These are phyloP conservation scores for Drosophila lutescens DNA, from an alignment of 2,888 invertebrate genomes.

Conservation along the genomic window DNA sequence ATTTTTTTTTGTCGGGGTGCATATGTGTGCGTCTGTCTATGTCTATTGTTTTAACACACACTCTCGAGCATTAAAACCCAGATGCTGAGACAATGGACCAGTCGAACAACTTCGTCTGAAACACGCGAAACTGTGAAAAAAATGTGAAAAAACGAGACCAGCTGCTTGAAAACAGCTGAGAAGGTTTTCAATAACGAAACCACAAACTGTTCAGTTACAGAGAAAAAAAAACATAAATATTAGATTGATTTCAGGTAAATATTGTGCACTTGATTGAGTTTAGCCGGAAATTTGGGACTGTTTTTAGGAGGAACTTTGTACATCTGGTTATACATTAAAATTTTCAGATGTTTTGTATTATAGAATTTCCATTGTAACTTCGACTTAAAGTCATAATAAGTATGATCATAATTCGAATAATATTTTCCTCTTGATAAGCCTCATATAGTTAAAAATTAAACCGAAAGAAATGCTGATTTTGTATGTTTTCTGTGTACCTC, in stretches of 20 bases:
- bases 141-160: constrained; percentile 55
- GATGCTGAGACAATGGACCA: constrained; percentile 56
- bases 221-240: neutral
- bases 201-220: constrained; percentile 16
- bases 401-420: no score
- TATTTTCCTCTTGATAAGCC: neutral
- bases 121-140: constrained; percentile 51
- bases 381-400: no score
- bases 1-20: constrained; percentile 8
- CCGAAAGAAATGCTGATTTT: neutral
- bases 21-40: constrained; percentile 15
- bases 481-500: constrained; percentile 2
- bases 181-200: constrained; percentile 26
- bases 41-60: constrained; percentile 42
- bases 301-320: neutral
- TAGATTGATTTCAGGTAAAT: neutral
- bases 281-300: no score
- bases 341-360: neutral
- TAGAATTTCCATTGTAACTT: no score
- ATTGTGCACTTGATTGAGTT: no score
- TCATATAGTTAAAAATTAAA: neutral
- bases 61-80: constrained; percentile 1
- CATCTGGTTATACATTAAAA: neutral
- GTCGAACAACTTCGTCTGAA: constrained; percentile 60
- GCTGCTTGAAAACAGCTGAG: constrained; percentile 42